Percentiles rank a stretch among this genome's conserved stretches.
These are phyloP conservation scores for Oreochromis aureus DNA, from an alignment of 2,113 vertebrate species.

Conservation along the genomic window DNA sequence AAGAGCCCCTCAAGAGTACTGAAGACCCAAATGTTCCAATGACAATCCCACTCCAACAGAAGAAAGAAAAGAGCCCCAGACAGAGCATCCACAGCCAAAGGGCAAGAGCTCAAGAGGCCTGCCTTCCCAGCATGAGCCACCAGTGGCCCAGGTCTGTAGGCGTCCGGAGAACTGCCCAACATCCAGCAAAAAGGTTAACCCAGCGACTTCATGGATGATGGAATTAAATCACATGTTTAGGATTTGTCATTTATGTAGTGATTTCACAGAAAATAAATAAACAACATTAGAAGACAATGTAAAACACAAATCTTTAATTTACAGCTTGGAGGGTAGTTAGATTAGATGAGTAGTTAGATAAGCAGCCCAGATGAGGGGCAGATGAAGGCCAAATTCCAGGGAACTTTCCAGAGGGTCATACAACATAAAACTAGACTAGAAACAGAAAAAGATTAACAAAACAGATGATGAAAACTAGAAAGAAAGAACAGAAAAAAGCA, in stretches of 20 bases:
- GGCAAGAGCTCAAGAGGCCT: neutral
- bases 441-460: fast-evolving
- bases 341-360: neutral
- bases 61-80: neutral
- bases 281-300: neutral
- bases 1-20: neutral
- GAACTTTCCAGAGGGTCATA: neutral
- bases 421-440: neutral
- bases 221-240: neutral
- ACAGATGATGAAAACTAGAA: fast-evolving
- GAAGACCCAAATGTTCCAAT: neutral
- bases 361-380: neutral
- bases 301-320: neutral
- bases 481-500: neutral
- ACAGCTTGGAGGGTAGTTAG: neutral
- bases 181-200: neutral
- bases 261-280: neutral
- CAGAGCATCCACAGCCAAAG: neutral
- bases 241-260: neutral
- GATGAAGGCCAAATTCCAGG: neutral
- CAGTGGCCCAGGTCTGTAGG: neutral
- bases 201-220: fast-evolving
- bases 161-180: fast-evolving
- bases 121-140: neutral
- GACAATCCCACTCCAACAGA: neutral